These are phyloP conservation scores for Drosophila lacertosa DNA, from an alignment of 1,140 invertebrate species.

Conservation along the genomic window DNA sequence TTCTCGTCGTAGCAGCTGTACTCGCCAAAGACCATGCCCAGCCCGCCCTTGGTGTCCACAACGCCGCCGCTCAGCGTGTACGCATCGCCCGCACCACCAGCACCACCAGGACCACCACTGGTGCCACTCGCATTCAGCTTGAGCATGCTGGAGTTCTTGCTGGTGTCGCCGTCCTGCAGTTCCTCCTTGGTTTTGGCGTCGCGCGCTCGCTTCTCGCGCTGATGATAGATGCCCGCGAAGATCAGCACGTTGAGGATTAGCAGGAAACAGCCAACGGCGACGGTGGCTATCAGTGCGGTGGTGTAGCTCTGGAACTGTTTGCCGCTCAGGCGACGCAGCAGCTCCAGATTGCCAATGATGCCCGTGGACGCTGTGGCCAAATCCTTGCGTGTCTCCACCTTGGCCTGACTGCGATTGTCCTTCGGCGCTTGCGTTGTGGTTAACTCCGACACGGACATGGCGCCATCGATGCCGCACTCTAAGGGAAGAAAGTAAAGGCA, in stretches of 20 bases:
- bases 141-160: constrained; percentile 77
- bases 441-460: constrained; percentile 86
- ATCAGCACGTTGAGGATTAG: constrained; percentile 96
- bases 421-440: constrained; percentile 69
- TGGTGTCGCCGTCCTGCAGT: constrained; percentile 87
- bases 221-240: constrained; percentile 97
- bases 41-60: constrained; percentile 63
- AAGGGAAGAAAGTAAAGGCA: neutral
- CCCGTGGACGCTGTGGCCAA: constrained; percentile 77
- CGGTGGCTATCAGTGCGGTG: constrained; percentile 95
- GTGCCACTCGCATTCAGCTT: constrained; percentile 65
- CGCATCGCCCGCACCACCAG: constrained; percentile 49
- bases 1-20: constrained; percentile 88
- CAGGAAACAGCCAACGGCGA: constrained; percentile 94
- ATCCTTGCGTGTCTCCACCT: constrained; percentile 69
- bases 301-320: constrained; percentile 94
- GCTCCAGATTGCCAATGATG: constrained; percentile 77
- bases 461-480: constrained; percentile 86
- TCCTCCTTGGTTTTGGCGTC: constrained; percentile 90
- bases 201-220: constrained; percentile 89
- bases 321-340: constrained; percentile 89
- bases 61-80: constrained; percentile 66
- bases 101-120: constrained; percentile 42
- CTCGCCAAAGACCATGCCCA: constrained; percentile 85
- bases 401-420: constrained; percentile 60